A percentile compares a stretch with the other conserved stretches of the same genome.
These are phyloP conservation scores for Pitta sordida DNA, from an alignment of 2,113 vertebrate species.

Conservation along the genomic window DNA sequence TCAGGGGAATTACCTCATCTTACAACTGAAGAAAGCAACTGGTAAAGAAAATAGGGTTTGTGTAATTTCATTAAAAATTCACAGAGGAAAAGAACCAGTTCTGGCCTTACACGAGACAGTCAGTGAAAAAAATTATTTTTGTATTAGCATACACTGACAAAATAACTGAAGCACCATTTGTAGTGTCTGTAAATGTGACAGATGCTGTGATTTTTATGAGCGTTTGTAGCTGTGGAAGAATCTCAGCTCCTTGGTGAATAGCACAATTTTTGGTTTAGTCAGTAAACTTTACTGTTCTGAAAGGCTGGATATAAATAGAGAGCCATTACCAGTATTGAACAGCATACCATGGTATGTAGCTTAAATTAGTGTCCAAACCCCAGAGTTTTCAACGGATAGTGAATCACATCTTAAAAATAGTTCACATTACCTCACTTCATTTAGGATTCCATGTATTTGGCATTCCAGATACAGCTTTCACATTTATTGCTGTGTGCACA, in stretches of 20 bases:
- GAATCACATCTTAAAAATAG: background rate
- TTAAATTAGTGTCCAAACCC: background rate
- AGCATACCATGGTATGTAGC: background rate
- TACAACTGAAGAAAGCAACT: background rate
- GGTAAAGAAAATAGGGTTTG: background rate
- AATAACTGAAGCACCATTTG: background rate
- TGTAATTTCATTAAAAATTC: background rate
- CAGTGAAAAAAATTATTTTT: background rate
- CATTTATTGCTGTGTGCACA: background rate
- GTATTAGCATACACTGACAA: background rate
- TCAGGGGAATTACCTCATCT: background rate
- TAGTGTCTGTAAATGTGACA: background rate
- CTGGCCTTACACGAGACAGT: background rate
- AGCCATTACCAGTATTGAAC: background rate
- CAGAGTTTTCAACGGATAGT: background rate
- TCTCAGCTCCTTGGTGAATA: background rate
- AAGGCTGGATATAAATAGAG: background rate
- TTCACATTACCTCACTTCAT: background rate
- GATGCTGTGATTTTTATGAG: background rate
- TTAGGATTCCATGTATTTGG: background rate
- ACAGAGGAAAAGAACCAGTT: background rate
- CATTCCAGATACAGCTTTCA: background rate
- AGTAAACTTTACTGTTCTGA: background rate
- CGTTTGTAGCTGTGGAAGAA: background rate
- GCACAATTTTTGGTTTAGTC: background rate